phyloP scores from a whole-genome alignment of 2,888 invertebrate genomes.

The Drosophila demipolita region DNA sequence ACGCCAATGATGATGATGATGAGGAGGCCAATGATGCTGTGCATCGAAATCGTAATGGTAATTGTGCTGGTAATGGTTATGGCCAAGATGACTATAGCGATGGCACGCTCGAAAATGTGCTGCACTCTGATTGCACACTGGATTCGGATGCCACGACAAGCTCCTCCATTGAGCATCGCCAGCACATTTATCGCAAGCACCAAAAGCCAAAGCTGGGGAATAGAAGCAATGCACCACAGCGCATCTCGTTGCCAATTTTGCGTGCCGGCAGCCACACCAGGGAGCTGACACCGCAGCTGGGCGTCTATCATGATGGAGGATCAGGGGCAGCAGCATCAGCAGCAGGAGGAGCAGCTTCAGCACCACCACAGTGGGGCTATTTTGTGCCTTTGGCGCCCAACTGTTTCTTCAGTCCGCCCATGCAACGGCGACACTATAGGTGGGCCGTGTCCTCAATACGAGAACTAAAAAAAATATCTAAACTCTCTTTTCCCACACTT shows the following conservation, averaged over 20 bases:
- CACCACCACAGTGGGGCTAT: constrained; percentile 86
- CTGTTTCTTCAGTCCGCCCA: constrained; percentile 85
- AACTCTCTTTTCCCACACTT: not conserved
- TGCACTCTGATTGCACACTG: constrained; percentile 64
- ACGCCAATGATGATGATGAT: constrained; percentile 22
- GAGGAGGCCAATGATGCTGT: constrained; percentile 35
- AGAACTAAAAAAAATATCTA: not conserved
- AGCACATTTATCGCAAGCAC: constrained; percentile 64
- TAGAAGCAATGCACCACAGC: constrained; percentile 60
- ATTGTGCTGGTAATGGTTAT: constrained; percentile 15
- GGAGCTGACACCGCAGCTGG: constrained; percentile 72
- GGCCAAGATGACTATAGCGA: constrained; percentile 46
- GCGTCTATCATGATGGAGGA: constrained; percentile 74
- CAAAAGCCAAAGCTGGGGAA: constrained; percentile 40
- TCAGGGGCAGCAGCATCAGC: constrained; percentile 47
- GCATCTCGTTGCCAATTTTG: constrained; percentile 68
- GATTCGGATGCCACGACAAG: constrained; percentile 74
- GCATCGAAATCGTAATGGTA: constrained; percentile 15
- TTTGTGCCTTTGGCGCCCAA: constrained; percentile 86
- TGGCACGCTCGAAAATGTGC: constrained; percentile 61
- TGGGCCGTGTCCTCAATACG: constrained; percentile 50
- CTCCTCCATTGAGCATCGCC: constrained; percentile 77
- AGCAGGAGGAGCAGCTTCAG: constrained; percentile 40
- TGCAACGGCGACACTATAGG: constrained; percentile 80
- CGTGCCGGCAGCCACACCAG: constrained; percentile 54